A percentile compares a stretch with the other conserved stretches of the same genome.
phyloP scores from a whole-genome alignment of 2,888 invertebrate genomes.

The Eubasilissa splendida region DNA sequence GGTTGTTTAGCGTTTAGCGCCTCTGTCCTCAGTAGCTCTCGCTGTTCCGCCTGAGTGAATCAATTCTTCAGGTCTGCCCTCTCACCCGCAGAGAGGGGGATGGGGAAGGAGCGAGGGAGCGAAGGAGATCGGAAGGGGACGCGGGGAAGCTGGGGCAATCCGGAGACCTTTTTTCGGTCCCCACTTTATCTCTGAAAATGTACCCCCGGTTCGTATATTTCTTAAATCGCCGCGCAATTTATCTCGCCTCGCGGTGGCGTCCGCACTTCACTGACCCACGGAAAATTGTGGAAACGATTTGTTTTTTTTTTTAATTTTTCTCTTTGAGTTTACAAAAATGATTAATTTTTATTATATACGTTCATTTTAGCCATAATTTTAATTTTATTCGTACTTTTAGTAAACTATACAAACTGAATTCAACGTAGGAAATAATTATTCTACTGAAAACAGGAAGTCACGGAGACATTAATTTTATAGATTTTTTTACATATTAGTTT shows the following conservation, averaged over 20 bases:
- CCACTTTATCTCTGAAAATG: slow-evolving; percentile 43
- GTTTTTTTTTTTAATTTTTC: slow-evolving; percentile 10
- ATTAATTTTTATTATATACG: too few species aligned
- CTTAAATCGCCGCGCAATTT: slow-evolving; percentile 45
- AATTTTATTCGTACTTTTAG: too few species aligned
- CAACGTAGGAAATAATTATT: too few species aligned
- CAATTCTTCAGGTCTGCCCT: slow-evolving; percentile 55
- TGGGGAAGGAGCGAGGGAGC: background rate
- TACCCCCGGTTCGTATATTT: slow-evolving; percentile 44
- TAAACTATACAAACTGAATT: too few species aligned
- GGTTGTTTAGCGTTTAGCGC: background rate
- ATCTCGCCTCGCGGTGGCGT: slow-evolving; percentile 35
- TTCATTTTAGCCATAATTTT: too few species aligned
- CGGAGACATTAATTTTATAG: too few species aligned
- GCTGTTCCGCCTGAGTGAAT: slow-evolving; percentile 55
- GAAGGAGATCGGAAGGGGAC: slow-evolving; percentile 25
- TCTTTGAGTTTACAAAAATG: background rate
- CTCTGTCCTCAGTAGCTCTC: slow-evolving; percentile 17
- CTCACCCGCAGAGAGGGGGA: background rate
- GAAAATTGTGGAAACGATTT: slow-evolving; percentile 27
- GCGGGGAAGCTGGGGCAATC: slow-evolving; percentile 17
- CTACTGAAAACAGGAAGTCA: too few species aligned
- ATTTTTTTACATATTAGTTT: too few species aligned
- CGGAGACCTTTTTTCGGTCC: slow-evolving; percentile 45
- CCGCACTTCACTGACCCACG: slow-evolving; percentile 17